Evolutionary conservation across 2,797 vertebrate species (phyloP), one percentile per base, ranked within the genome.

Genomic region (Lepilemur ruficaudatus): DNA sequence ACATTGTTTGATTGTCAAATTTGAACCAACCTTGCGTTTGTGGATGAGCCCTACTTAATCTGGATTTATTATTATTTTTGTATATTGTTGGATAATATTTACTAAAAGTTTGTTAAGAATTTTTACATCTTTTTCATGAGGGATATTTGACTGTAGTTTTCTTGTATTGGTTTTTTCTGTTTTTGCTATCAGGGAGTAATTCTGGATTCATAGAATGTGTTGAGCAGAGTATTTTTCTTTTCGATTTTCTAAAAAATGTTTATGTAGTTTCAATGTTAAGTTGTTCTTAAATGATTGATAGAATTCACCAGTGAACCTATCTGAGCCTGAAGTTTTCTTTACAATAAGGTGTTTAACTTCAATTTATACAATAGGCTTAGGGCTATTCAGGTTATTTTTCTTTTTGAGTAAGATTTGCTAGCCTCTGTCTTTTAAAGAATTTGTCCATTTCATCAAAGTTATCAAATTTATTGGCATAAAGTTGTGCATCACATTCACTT

Each of bases 71-170:
- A 88, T 38, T 23, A 17, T 70, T 91, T 87, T 50, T 89, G 73
- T 63, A 65, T 95, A 76, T 76, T 75, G 7, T 43, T 76, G 15
- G 20, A 65, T 48, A 17, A 65, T 65, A 28, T 82, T 88, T 96
- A 6, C 32, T 55, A 79, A 87, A 89, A 65, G n/a, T 48, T 92
- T 91, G 22, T 43, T 72, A 89, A 57, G 28, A 73, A 43, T 32
- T 92, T 92, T 92, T 86, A 2, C 32, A 72, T 89, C 28, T 86
- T 67, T 95, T 85, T 89, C 41, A 78, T 85, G 41, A 89, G 30
- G 4, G 25, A 70, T 50, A 91, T 84, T 81, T 85, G 35, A 70
- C 17, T 65, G 8, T 52, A 52, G 75, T 79, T 75, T 96, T 84
- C 41, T 73, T 79, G 2, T 85, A 63, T 73, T 55, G 38, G 2